Evolutionary conservation across 1,140 invertebrate genomes (phyloP), one percentile per base, ranked within the genome.

Genomic region (Tetranychus cinnabarinus): DNA sequence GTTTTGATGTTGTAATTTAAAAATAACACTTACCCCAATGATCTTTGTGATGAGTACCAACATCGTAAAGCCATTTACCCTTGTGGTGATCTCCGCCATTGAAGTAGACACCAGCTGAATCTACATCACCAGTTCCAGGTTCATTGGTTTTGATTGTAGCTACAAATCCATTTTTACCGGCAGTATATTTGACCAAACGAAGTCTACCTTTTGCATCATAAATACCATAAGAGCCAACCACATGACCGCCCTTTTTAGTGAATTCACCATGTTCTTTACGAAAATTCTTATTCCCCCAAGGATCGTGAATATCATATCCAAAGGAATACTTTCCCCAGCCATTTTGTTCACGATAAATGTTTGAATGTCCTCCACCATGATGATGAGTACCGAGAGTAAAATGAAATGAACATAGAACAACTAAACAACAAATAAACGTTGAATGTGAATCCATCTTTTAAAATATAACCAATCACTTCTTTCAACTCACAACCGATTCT

Each of bases 151-250:
- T 56, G 31, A 64, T 62, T 36, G 54, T 64, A 6, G 63, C 63
- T 13, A 45, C 23, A 42, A 64, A 64, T 46, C 63, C 63, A 23
- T 64, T 35, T 33, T 56, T 54, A 48, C 57, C 63, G 36, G 63
- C 63, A 45, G 57, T 62, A 47, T 66, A 66, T n/a, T 65, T 61
- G 1, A 66, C 65, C n/a, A 59, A 35, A 37, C 65, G 60, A 10
- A 58, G 47, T 33, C 65, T 34, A 3, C 65, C 65, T 48, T 66
- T 64, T 15, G 48, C 58, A 56, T 66, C 65, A 48, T 61, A 46
- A 39, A 66, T 50, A 13, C 60, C 47, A 58, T 66, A 66, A 12
- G 64, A 54, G 13, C 65, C 65, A 10, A 42, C 39, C 5, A 42
- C n/a, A 52, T 52, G 2, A n/a, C n/a, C 50, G 1, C 54, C 54